These are phyloP conservation scores for Heteropelma amictum DNA, from an alignment of 2,888 invertebrate species.

Conservation along the genomic window DNA sequence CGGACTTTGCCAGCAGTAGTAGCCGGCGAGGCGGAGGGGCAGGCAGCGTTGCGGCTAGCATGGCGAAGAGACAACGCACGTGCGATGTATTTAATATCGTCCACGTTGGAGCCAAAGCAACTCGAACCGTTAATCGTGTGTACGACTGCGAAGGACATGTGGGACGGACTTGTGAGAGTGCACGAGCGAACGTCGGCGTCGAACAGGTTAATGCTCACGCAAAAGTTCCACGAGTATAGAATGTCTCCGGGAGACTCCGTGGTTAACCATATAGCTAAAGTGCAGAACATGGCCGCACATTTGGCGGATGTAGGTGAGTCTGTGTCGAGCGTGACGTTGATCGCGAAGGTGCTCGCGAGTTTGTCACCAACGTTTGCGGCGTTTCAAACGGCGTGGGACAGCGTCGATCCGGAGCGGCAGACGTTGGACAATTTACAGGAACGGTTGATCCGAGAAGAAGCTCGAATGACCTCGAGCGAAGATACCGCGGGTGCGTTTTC, in stretches of 20 bases:
- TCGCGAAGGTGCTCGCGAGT: conserved; percentile 26
- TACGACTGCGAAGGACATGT: conserved; percentile 57
- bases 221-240: conserved; percentile 1
- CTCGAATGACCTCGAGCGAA: neutral
- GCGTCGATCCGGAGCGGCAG: conserved; percentile 3
- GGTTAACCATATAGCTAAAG: conserved; percentile 61
- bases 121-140: conserved; percentile 28
- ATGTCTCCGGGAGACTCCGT: conserved; percentile 53
- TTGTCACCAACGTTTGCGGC: conserved; percentile 11
- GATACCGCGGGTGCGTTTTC: conserved; percentile 5
- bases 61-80: conserved; percentile 34
- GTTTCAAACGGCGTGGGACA: conserved; percentile 27
- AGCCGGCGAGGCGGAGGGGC: neutral
- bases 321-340: conserved; percentile 38
- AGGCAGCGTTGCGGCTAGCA: neutral
- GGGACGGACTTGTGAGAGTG: conserved; percentile 51
- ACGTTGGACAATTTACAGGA: conserved; percentile 16
- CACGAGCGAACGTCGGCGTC: conserved; percentile 58
- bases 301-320: conserved; percentile 41
- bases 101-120: conserved; percentile 40
- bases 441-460: conserved; percentile 20
- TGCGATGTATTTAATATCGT: conserved; percentile 28
- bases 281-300: conserved; percentile 56
- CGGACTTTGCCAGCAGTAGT: neutral
- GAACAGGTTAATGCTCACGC: conserved; percentile 7